phyloP scores from a whole-genome alignment of 2,797 vertebrate species.

The Onychomys arenicola region DNA sequence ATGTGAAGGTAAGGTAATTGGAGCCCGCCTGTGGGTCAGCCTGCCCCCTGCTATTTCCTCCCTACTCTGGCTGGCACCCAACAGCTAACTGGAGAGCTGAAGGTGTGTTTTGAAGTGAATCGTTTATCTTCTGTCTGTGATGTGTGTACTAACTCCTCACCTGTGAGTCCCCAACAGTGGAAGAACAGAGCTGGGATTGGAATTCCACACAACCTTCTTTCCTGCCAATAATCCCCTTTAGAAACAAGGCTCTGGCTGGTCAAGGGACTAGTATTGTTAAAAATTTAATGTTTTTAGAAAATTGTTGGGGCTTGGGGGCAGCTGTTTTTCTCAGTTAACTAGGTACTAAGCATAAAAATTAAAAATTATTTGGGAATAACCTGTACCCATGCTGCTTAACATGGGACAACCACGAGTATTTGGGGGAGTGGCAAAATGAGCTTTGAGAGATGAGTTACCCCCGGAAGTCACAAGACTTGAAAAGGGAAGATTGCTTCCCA shows the following conservation, averaged over 20 bases:
- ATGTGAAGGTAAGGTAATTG: neutral
- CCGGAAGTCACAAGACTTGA: no score
- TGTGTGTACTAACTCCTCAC: accelerated
- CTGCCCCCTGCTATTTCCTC: neutral
- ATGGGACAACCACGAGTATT: neutral
- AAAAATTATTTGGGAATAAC: neutral
- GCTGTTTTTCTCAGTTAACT: neutral
- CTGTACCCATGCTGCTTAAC: neutral
- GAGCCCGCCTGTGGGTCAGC: neutral
- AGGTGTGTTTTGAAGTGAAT: neutral
- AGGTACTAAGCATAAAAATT: neutral
- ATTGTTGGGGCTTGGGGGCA: neutral
- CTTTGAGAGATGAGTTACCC: no score
- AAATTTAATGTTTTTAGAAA: constrained; percentile 32
- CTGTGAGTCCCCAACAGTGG: neutral
- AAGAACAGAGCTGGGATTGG: neutral
- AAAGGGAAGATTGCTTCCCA: no score
- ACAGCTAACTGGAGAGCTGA: neutral
- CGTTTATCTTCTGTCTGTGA: neutral
- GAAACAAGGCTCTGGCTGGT: neutral
- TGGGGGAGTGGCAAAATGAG: neutral
- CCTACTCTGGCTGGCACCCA: neutral
- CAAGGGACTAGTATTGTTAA: neutral
- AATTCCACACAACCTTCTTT: neutral
- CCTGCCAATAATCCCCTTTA: neutral